Base-by-base conservation (phyloP, 1,140 invertebrate genomes). In the Chionoecetes opilio region DNA sequence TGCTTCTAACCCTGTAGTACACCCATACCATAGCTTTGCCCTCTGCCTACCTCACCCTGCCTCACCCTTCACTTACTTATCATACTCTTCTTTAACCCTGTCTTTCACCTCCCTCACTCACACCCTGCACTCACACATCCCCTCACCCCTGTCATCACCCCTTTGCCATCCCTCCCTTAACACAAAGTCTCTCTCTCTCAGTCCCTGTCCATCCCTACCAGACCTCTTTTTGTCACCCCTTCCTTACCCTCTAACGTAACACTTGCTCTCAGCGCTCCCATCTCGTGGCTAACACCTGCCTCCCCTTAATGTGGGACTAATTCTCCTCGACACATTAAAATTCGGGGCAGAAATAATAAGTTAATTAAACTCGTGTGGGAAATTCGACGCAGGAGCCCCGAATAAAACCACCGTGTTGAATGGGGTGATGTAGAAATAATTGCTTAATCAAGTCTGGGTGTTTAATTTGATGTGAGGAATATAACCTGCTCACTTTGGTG, bases 381-480 rank as follows among this genome's bases (percentile, higher is more conserved):
- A 90, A 91, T 75, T 91, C 89, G 89, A 75, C 34, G 46, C 89
- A 91, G 89, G 38, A 75, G 21, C 31, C 63, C 41, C 89, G 0
- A 14, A 21, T 63, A 75, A 91, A 91, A 91, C 89, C 89, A 75
- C 46, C 89, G 89, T 63, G 63, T 63, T 21, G 34, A 91, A 91
- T 91, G 53, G 63, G 46, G 32, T 34, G 89, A 91, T 91, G 89
- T 91, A 91, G 89, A 91, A 75, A 91, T 91, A 91, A 91, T 91
- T 91, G 89, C 89, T 91, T 91, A 75, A 91, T 91, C 89, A 91
- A 91, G 89, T 32, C 31, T 32, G 89, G 46, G 89, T 53, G 35
- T 91, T 91, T 91, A 63, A 75, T 91, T 63, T 63, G 31, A 37
- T 91, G 89, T 35, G 34, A 91, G 53, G 32, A 35, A 91, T 91